These are phyloP conservation scores for Mystacornis crossleyi DNA, from an alignment of 2,113 vertebrate species.

Conservation along the genomic window DNA sequence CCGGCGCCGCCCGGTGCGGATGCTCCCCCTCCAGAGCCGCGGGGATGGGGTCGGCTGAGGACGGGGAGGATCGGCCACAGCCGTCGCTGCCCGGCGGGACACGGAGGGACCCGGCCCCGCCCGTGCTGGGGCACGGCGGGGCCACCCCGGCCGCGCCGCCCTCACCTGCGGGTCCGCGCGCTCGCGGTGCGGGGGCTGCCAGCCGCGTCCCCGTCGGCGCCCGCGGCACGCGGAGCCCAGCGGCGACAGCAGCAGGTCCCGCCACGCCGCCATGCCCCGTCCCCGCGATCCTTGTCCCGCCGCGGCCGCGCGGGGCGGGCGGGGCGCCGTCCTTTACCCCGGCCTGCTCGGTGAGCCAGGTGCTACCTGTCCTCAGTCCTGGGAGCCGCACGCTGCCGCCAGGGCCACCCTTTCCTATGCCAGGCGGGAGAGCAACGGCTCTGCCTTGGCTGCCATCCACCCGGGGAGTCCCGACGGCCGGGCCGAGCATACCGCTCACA, in stretches of 20 bases:
- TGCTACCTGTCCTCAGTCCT: fast-evolving
- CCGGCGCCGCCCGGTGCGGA: fast-evolving
- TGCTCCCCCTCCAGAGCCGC: fast-evolving
- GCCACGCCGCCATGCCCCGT: too few species aligned
- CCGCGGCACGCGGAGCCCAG: too few species aligned
- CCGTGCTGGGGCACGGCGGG: not conserved
- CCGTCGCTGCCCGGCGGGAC: not conserved
- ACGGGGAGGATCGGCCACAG: fast-evolving
- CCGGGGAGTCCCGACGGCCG: not conserved
- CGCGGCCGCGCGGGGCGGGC: not conserved
- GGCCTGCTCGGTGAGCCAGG: fast-evolving
- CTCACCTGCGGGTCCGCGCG: too few species aligned
- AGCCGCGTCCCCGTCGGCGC: too few species aligned
- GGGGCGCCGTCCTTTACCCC: not conserved
- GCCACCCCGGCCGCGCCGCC: too few species aligned
- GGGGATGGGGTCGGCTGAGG: fast-evolving
- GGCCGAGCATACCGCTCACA: fast-evolving
- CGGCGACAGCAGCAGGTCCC: too few species aligned
- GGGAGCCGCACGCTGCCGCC: too few species aligned
- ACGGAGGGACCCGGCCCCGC: not conserved
- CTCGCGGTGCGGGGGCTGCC: too few species aligned
- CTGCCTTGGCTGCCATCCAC: not conserved
- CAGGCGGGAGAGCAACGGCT: not conserved
- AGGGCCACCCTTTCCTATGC: fast-evolving
- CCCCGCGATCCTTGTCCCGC: too few species aligned